Evolutionary conservation across 2,888 invertebrate genomes (phyloP).

Genomic region (Lasioglossum morio): DNA sequence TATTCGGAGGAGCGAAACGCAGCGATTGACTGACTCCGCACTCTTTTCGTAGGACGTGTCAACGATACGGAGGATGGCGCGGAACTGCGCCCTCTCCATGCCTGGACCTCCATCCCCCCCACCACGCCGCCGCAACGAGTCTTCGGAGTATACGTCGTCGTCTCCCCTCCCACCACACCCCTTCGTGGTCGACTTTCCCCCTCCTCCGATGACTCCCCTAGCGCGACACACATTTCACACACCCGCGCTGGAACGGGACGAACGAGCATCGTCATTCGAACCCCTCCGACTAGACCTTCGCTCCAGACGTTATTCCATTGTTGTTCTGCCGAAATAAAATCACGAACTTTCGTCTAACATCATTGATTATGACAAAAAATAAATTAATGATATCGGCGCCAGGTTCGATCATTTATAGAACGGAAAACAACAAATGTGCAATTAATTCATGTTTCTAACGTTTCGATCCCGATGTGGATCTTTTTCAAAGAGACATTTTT

Average conservation of each 20-base stretch:
- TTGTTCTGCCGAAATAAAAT: no score
- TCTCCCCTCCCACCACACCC: conserved; percentile 42
- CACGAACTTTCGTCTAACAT: no score
- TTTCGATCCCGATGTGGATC: no score
- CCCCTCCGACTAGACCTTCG: conserved; percentile 17
- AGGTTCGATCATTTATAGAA: no score
- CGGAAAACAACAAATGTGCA: no score
- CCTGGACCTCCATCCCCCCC: conserved; percentile 76
- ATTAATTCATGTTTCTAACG: no score
- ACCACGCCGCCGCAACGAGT: conserved; percentile 71
- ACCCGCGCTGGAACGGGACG: conserved; percentile 36
- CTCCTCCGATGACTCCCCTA: conserved; percentile 34
- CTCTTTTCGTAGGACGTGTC: conserved; percentile 75
- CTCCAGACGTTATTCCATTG: no score
- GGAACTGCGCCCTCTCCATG: conserved; percentile 82
- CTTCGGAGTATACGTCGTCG: conserved; percentile 67
- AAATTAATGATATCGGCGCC: no score
- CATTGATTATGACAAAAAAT: no score
- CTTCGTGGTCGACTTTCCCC: conserved; percentile 55
- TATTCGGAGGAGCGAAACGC: neutral
- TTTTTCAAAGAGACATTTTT: no score
- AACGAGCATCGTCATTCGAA: conserved; percentile 54
- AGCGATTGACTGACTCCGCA: conserved; percentile 48
- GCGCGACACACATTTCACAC: conserved; percentile 52
- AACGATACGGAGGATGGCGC: conserved; percentile 81